Conservation (phyloP, 2,797 vertebrate genomes). For the Loriculus beryllinus region DNA sequence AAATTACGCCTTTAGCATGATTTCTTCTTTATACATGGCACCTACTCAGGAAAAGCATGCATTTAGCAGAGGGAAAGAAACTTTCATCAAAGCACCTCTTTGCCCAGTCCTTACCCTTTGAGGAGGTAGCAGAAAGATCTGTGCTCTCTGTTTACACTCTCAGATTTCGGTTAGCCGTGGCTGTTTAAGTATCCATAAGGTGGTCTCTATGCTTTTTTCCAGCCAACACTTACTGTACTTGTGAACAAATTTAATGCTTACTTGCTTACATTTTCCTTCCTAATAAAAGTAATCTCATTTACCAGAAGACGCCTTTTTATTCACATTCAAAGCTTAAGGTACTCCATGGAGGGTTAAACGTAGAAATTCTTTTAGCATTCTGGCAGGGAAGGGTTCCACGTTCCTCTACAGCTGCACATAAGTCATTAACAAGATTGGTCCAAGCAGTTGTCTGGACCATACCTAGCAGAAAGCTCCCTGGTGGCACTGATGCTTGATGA, state of each 20-base stretch:
- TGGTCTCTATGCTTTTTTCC: background rate
- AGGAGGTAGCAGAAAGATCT: background rate
- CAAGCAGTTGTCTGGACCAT: conserved; percentile 39
- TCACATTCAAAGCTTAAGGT: background rate
- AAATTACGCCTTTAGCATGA: conserved; percentile 3
- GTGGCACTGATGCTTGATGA: conserved; percentile 50
- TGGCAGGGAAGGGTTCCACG: conserved; percentile 40
- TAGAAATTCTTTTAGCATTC: conserved; percentile 28
- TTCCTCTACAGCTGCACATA: conserved; percentile 41
- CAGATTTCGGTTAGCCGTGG: background rate
- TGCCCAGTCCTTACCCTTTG: background rate
- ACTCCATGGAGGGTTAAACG: conserved; percentile 16
- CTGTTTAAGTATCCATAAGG: background rate
- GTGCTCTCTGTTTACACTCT: background rate
- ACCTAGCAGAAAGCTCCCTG: conserved; percentile 27
- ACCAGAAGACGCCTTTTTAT: background rate
- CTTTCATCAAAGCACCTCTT: background rate
- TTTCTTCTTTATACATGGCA: conserved; percentile 26
- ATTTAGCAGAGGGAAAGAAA: conserved; percentile 1
- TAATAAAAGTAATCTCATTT: conserved; percentile 16
- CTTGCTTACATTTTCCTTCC: background rate
- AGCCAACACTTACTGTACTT: background rate
- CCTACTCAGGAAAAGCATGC: conserved; percentile 32
- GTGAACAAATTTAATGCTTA: background rate
- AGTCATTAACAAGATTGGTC: background rate